Percentiles rank a stretch among this genome's conserved stretches.
These are phyloP conservation scores for Aphelinus certus DNA, from an alignment of 1,140 invertebrate genomes.

Conservation along the genomic window DNA sequence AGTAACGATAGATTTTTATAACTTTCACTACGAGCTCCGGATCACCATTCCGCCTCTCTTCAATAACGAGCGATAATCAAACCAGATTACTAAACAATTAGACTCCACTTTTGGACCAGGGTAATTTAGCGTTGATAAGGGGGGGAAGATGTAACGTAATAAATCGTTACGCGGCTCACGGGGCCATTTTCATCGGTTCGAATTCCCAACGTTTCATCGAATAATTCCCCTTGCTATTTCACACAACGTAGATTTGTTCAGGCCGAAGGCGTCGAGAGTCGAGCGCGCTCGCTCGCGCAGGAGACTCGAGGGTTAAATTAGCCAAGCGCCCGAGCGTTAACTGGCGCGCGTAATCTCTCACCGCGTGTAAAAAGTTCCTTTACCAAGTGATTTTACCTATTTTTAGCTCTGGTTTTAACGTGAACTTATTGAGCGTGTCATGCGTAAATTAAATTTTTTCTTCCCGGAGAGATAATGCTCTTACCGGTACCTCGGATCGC, in stretches of 20 bases:
- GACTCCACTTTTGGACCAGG: background rate
- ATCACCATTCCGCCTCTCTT: too few species aligned
- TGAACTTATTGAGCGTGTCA: too few species aligned
- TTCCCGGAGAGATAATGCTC: too few species aligned
- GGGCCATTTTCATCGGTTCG: conserved; percentile 12
- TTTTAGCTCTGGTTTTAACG: too few species aligned
- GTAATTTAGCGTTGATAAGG: background rate
- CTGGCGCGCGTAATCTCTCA: too few species aligned
- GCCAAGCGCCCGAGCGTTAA: background rate
- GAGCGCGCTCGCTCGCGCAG: background rate
- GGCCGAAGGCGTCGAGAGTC: background rate
- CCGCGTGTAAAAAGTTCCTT: too few species aligned
- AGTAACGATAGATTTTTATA: too few species aligned
- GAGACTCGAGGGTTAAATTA: conserved; percentile 18
- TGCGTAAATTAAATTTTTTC: too few species aligned
- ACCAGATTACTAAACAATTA: conserved; percentile 19
- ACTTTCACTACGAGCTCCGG: too few species aligned
- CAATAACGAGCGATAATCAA: background rate
- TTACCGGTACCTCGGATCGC: too few species aligned
- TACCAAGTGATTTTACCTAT: too few species aligned
- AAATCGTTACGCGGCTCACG: background rate
- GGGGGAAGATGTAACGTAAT: background rate
- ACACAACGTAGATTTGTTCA: background rate
- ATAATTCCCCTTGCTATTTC: conserved; percentile 22
- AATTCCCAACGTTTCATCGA: conserved; percentile 23